A percentile compares a stretch with the other conserved stretches of the same genome.
Evolutionary conservation across 1,140 invertebrate species (phyloP).

Genomic region (Caerostris extrusa): DNA sequence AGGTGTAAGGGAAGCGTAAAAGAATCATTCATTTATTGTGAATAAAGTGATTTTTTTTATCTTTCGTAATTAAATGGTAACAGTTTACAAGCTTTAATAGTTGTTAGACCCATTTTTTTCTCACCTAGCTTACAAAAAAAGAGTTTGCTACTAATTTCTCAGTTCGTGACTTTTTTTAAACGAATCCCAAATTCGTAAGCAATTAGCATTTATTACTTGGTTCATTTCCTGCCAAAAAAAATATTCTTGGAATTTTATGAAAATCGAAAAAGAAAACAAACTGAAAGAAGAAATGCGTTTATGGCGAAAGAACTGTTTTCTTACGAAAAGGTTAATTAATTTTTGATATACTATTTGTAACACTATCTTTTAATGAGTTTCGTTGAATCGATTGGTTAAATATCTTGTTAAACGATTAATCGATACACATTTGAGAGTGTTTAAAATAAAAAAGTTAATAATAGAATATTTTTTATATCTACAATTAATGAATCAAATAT

Average conservation of each 20-base stretch:
- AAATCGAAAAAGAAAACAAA: neutral
- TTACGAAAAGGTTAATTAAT: neutral
- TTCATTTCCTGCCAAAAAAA: slow-evolving; percentile 22
- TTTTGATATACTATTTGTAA: neutral
- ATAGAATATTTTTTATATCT: no score
- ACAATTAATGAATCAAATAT: no score
- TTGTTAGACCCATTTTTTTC: neutral
- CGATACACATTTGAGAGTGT: no score
- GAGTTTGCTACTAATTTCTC: neutral
- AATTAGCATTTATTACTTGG: slow-evolving; percentile 23
- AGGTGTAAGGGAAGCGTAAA: neutral
- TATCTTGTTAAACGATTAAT: neutral
- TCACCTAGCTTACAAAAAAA: neutral
- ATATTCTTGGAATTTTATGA: neutral
- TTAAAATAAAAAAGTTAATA: no score
- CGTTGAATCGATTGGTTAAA: neutral
- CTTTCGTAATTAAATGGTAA: slow-evolving; percentile 9
- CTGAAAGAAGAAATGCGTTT: neutral
- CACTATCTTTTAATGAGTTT: neutral
- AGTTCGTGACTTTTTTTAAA: neutral
- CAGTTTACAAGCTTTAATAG: neutral
- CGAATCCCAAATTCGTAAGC: neutral
- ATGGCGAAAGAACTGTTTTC: neutral
- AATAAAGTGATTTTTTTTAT: neutral
- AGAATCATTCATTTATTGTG: neutral